A percentile compares a stretch with the other conserved stretches of the same genome.
Evolutionary conservation across 2,113 vertebrate species (phyloP).

Genomic region (Triplophysa dalaica): DNA sequence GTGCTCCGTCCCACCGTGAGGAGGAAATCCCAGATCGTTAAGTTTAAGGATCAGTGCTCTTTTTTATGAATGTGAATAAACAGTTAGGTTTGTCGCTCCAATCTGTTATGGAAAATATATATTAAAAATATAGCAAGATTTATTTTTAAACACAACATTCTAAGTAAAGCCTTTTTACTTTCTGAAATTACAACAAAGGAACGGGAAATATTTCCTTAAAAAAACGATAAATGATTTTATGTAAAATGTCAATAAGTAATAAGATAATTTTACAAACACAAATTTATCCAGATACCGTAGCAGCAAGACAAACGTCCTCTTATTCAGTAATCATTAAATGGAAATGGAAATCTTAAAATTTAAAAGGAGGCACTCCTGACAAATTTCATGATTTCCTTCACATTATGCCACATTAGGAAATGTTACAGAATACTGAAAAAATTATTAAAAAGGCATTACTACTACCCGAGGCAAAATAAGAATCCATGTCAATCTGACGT

Average conservation of each 20-base stretch:
- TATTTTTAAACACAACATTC: not conserved
- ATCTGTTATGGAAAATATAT: not conserved
- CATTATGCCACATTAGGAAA: no score
- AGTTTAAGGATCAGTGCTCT: not conserved
- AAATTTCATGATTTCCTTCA: no score
- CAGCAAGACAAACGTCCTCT: no score
- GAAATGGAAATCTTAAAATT: no score
- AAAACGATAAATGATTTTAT: not conserved
- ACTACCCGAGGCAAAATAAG: not conserved
- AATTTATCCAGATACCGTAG: not conserved
- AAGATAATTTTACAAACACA: no score
- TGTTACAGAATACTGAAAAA: no score
- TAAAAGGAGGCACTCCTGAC: no score
- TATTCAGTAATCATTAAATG: no score
- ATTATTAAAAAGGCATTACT: no score
- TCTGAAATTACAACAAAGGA: not conserved
- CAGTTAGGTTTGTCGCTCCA: not conserved
- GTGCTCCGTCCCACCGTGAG: not conserved
- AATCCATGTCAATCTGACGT: no score
- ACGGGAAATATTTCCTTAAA: not conserved
- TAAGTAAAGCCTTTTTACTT: not conserved
- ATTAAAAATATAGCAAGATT: not conserved
- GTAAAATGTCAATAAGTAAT: not conserved
- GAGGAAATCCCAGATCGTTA: slow-evolving; percentile 23
- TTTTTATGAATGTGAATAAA: slow-evolving; percentile 31